phyloP scores from a whole-genome alignment of 2,888 invertebrate genomes.

The Pseudococcus viburni region DNA sequence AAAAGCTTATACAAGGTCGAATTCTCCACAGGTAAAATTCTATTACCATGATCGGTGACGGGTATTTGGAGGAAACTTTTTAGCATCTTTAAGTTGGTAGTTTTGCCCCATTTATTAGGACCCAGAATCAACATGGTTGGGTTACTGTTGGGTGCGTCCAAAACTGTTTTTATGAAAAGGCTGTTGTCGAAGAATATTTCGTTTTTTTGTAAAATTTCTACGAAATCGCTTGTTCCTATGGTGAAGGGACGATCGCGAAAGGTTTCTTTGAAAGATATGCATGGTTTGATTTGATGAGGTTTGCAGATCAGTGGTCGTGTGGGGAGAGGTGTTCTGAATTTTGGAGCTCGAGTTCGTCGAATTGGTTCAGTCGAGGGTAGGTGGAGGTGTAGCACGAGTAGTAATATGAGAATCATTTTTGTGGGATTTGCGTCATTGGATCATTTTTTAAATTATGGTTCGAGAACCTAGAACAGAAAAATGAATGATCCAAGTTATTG shows the following conservation, averaged over 20 bases:
- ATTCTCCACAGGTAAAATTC: slow-evolving; percentile 6
- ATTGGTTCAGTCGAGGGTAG: neutral
- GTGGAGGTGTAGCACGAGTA: neutral
- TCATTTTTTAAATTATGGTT: neutral
- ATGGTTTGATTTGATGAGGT: neutral
- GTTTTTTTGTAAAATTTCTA: neutral
- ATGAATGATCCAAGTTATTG: neutral
- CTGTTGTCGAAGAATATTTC: slow-evolving; percentile 22
- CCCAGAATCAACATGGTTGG: neutral
- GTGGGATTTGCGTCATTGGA: neutral
- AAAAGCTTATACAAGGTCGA: neutral
- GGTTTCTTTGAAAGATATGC: neutral
- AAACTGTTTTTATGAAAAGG: neutral
- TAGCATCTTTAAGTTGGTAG: slow-evolving; percentile 5
- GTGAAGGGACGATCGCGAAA: neutral
- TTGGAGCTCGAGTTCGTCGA: neutral
- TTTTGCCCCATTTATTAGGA: slow-evolving; percentile 27
- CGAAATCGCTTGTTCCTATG: neutral
- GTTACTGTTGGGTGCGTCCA: neutral
- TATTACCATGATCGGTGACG: neutral
- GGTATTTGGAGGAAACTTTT: neutral
- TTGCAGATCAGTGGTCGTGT: neutral
- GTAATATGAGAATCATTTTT: neutral
- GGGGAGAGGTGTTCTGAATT: too few species aligned
- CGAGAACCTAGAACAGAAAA: neutral